Base-by-base conservation (phyloP, 2,113 vertebrate genomes). In the Alectura lathami region DNA sequence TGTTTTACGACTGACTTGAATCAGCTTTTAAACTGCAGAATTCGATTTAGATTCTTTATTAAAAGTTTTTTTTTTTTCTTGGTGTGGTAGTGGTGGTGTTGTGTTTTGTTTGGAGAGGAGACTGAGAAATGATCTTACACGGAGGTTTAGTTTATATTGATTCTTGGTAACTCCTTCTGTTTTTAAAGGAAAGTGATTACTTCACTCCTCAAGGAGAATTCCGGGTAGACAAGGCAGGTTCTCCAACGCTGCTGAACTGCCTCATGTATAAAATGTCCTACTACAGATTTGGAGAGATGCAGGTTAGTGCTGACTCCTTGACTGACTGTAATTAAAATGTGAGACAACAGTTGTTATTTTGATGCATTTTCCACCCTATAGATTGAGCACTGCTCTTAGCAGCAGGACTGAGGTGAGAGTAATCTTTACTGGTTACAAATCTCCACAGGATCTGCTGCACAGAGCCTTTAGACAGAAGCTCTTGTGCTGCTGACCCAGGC, bases 251-350 rank as follows among this genome's bases (percentile, higher is more conserved):
- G 94, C 98, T 99, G 95, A 99, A 99, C 98, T 99, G 99, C 96
- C 99, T 99, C 95, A 99, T 99, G 99, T 99, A 99, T 97, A 99
- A 99, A 98, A 99, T 99, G 99, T 99, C 99, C 15, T 99, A 99
- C 90, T 99, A 99, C 96, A 98, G 99, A 97, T 99, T 99, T 96
- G 99, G 99, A 85, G 99, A 99, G 98, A 99, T 99, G 99, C 99
- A 99, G 99, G 99, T 99, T 88, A 98, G 98, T 98, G 89, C 79
- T 70, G 79, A 59, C 77, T 15, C 30, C 78, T 93, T 30, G 57
- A 15, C 26, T 77, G 26, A 70, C 54, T 51, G 20, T 73, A 59
- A 82, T 3, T 86, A 73, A 70, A 88, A 77, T 60, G 30, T 63
- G 32, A 88, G 75, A 59, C 89, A 75, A 43, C 6, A 77, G 70